Percentiles rank a stretch among this genome's conserved stretches.
phyloP scores from a whole-genome alignment of 2,113 vertebrate species.

The Muntiacus muntjak region DNA sequence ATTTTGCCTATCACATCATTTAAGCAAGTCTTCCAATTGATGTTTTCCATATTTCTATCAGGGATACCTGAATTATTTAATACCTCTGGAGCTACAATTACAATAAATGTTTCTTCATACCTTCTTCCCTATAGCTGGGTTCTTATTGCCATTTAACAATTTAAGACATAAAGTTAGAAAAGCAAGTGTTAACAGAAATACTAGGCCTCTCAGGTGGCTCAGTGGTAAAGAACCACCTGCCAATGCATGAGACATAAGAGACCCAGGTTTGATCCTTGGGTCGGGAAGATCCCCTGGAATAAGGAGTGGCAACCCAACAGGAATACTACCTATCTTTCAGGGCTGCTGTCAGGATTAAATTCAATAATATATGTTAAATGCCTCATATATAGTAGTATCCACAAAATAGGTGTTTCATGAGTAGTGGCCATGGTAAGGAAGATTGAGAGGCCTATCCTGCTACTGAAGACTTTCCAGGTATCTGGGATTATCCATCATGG shows the following conservation, averaged over 20 bases:
- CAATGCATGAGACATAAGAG: background rate
- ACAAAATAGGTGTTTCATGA: background rate
- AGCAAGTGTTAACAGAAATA: background rate
- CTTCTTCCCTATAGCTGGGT: background rate
- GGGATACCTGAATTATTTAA: background rate
- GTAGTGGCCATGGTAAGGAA: background rate
- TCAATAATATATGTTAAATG: background rate
- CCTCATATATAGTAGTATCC: background rate
- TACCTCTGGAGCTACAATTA: background rate
- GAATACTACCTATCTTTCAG: background rate
- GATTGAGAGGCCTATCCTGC: background rate
- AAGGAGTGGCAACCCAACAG: background rate
- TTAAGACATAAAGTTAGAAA: background rate
- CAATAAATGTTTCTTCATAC: background rate
- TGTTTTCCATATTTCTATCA: conserved; percentile 14
- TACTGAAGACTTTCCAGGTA: background rate
- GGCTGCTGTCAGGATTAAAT: background rate
- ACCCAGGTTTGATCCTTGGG: background rate
- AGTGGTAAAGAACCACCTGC: background rate
- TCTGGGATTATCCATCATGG: background rate
- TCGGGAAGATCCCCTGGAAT: background rate
- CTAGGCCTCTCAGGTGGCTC: background rate
- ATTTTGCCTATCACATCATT: background rate
- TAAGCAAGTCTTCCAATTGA: background rate
- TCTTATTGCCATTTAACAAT: background rate